Conservation (phyloP, 2,888 invertebrate genomes). For the Phyto melanocephala region DNA sequence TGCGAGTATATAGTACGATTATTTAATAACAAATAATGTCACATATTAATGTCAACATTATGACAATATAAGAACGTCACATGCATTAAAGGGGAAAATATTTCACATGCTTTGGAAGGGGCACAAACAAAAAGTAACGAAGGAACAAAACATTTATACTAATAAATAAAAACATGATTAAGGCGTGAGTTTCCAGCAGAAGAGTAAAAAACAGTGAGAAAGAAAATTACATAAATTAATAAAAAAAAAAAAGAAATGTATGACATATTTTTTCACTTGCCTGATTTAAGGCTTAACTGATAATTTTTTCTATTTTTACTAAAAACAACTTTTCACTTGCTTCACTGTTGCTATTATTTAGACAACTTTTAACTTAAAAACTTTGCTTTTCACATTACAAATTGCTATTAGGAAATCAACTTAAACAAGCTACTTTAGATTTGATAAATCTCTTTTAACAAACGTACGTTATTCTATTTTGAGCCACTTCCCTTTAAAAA, state of each 20-base stretch:
- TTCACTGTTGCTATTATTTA: too few relatives aligned
- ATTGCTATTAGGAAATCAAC: too few relatives aligned
- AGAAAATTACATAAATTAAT: too few relatives aligned
- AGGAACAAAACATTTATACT: not conserved
- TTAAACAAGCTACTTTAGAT: not conserved
- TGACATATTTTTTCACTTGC: too few relatives aligned
- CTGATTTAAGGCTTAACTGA: too few relatives aligned
- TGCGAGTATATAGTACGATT: not conserved
- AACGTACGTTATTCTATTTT: too few relatives aligned
- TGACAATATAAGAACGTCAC: conserved; percentile 47
- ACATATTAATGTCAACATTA: conserved; percentile 53
- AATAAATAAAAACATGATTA: not conserved
- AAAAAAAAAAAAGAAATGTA: too few relatives aligned
- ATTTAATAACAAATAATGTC: conserved; percentile 51
- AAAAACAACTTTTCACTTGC: not conserved
- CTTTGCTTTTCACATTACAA: too few relatives aligned
- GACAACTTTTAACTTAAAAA: too few relatives aligned
- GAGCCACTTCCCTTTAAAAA: too few relatives aligned
- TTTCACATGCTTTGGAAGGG: conserved; percentile 15
- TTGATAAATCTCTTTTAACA: too few relatives aligned
- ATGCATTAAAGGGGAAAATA: conserved; percentile 27
- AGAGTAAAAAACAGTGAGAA: not conserved
- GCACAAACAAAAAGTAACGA: not conserved
- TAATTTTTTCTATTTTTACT: not conserved
- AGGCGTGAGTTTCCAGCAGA: not conserved